A percentile compares a stretch with the other conserved stretches of the same genome.
phyloP scores from a whole-genome alignment of 2,797 vertebrate genomes.

The Clamator glandarius region DNA sequence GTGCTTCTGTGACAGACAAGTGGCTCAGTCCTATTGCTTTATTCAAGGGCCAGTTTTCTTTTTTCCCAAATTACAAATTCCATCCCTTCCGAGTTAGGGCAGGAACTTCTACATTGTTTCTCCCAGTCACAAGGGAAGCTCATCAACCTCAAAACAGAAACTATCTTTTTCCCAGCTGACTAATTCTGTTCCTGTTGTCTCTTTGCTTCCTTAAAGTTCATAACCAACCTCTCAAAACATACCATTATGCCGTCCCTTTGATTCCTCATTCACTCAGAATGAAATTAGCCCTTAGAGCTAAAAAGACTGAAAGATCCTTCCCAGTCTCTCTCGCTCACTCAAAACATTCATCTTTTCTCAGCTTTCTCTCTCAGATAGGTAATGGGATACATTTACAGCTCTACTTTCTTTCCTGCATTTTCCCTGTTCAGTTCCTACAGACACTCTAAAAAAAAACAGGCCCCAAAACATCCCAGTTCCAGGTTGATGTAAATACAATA shows the following conservation, averaged over 20 bases:
- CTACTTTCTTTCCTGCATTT: background rate
- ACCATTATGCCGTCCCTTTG: background rate
- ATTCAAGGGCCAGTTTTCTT: background rate
- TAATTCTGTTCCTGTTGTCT: background rate
- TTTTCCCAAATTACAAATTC: background rate
- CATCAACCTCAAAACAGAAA: background rate
- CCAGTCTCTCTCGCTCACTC: background rate
- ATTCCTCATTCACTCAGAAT: background rate
- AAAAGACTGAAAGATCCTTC: background rate
- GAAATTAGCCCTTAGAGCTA: background rate
- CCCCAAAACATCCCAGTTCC: background rate
- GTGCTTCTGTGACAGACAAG: background rate
- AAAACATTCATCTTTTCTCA: background rate
- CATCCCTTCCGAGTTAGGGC: background rate
- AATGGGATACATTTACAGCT: background rate
- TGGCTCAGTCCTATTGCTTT: background rate
- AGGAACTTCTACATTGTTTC: background rate
- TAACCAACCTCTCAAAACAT: background rate
- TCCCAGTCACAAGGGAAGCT: background rate
- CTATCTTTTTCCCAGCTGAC: background rate
- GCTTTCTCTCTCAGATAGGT: background rate
- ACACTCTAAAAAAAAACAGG: background rate
- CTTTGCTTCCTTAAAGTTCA: background rate
- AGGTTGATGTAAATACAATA: background rate
- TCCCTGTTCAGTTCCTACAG: background rate